Evolutionary conservation across 2,797 vertebrate species (phyloP).

Genomic region (Xenops minutus): DNA sequence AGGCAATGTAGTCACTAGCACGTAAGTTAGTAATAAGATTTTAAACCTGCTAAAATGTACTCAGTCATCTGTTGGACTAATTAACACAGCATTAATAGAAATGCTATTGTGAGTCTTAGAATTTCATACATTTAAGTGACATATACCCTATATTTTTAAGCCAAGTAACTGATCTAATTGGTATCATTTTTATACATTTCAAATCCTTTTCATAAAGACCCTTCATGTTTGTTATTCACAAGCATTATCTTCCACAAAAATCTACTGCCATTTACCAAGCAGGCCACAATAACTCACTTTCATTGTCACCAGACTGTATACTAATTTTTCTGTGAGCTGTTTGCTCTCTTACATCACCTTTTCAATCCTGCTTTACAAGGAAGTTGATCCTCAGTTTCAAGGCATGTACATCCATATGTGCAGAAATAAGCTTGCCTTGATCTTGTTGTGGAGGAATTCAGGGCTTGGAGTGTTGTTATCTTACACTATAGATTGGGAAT

Average conservation of each 20-base stretch:
- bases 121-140: not conserved
- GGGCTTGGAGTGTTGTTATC: not conserved
- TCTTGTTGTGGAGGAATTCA: not conserved
- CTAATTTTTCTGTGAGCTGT: not conserved
- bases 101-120: not conserved
- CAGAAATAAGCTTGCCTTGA: not conserved
- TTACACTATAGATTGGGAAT: constrained; percentile 16
- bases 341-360: not conserved
- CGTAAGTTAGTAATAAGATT: not conserved
- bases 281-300: not conserved
- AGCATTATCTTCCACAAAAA: not conserved
- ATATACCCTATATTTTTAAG: not conserved
- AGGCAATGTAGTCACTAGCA: not conserved
- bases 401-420: not conserved
- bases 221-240: not conserved
- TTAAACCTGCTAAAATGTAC: not conserved
- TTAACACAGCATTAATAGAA: not conserved
- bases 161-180: not conserved
- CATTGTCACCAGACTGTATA: rapidly evolving
- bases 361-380: not conserved
- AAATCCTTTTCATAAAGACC: not conserved
- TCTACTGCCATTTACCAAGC: not conserved
- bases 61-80: not conserved
- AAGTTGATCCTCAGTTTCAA: not conserved
- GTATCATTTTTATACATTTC: not conserved